Evolutionary conservation across 2,113 vertebrate species (phyloP).

Genomic region (Salvelinus sp.): DNA sequence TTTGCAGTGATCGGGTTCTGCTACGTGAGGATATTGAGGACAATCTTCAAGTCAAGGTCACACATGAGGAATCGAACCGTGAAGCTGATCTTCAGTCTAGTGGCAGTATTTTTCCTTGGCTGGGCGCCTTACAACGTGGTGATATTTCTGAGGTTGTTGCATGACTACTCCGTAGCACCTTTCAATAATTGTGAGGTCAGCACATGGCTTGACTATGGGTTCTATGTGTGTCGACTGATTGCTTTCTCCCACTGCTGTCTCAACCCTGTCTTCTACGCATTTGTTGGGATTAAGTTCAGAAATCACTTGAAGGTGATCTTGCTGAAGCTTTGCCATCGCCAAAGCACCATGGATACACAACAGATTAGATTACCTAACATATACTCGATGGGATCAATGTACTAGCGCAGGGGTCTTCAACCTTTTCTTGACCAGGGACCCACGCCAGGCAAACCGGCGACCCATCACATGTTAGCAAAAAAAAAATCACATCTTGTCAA

Average conservation of each 20-base stretch:
- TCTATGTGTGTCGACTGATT: constrained; percentile 76
- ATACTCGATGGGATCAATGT: constrained; percentile 53
- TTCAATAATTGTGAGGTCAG: constrained; percentile 59
- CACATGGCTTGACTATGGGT: constrained; percentile 64
- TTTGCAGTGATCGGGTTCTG: constrained; percentile 80
- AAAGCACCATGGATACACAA: constrained; percentile 14
- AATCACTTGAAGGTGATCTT: constrained; percentile 77
- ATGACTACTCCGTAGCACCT: not conserved
- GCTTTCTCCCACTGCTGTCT: constrained; percentile 91
- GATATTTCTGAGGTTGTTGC: constrained; percentile 76
- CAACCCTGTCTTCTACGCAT: constrained; percentile 89
- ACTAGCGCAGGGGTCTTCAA: constrained; percentile 29
- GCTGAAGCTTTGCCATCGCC: constrained; percentile 19
- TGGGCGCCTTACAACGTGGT: constrained; percentile 89
- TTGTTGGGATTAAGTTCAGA: constrained; percentile 88
- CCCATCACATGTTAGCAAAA: no score
- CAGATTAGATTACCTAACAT: constrained; percentile 20
- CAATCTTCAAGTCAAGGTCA: constrained; percentile 71
- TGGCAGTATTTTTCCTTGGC: constrained; percentile 82
- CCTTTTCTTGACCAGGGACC: no score
- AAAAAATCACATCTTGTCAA: no score
- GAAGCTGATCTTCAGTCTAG: constrained; percentile 84
- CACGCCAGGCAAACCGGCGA: no score
- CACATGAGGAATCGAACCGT: constrained; percentile 80
- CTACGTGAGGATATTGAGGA: constrained; percentile 79